Conservation (phyloP, 2,888 invertebrate genomes). For the Dicycla oo region DNA sequence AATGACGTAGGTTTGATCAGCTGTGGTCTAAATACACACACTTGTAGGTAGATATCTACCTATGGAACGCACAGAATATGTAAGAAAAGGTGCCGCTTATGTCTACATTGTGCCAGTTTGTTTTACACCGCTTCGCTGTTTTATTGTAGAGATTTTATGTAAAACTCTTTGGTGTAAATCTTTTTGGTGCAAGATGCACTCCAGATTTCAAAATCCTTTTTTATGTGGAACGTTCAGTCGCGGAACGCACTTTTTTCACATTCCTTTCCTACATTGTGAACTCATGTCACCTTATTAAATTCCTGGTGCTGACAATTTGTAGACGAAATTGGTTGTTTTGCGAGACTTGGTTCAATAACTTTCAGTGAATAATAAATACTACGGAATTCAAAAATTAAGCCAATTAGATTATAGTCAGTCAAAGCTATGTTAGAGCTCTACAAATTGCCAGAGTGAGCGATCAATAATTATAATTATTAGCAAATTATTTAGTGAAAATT, state of each 20-base stretch:
- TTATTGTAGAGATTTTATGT: conserved; percentile 38
- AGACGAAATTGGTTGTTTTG: not conserved
- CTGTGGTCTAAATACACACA: conserved; percentile 82
- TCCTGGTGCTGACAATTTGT: not conserved
- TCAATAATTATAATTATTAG: not conserved
- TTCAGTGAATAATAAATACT: not conserved
- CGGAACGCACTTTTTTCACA: not conserved
- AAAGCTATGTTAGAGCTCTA: not conserved
- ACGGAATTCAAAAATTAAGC: not conserved
- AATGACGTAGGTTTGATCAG: conserved; percentile 82
- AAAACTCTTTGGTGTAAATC: not conserved
- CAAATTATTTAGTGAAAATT: not conserved
- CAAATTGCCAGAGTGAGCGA: not conserved
- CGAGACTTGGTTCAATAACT: too few species aligned
- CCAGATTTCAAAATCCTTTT: not conserved
- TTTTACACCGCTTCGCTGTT: conserved; percentile 32
- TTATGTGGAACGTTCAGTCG: not conserved
- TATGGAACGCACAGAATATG: conserved; percentile 53
- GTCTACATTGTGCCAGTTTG: conserved; percentile 45
- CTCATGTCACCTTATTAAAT: not conserved
- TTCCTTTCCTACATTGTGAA: not conserved
- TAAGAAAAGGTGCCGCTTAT: conserved; percentile 61
- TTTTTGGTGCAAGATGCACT: conserved; percentile 1
- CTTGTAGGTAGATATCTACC: conserved; percentile 62
- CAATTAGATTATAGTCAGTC: not conserved